Evolutionary conservation across 2,113 vertebrate genomes (phyloP).

Genomic region (Micronycteris hirsuta): DNA sequence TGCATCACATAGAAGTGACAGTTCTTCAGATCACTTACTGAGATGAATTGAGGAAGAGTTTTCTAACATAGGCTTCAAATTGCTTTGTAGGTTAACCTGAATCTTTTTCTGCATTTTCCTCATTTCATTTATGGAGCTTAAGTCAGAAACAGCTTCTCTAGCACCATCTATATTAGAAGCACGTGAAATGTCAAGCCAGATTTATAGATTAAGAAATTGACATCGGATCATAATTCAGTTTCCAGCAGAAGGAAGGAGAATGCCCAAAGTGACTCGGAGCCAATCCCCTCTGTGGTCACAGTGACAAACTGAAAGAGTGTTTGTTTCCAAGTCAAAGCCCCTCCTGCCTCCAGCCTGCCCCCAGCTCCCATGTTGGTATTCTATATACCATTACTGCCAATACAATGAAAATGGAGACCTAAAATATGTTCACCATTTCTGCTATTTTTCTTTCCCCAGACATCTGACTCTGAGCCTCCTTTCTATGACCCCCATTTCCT

Average conservation of each 20-base stretch:
- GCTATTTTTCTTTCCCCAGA: neutral
- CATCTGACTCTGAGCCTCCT: neutral
- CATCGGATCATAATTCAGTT: conserved; percentile 57
- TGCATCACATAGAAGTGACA: neutral
- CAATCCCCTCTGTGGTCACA: conserved; percentile 8
- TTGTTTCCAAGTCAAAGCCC: neutral
- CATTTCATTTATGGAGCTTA: conserved; percentile 55
- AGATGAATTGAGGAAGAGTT: conserved; percentile 32
- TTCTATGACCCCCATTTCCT: neutral
- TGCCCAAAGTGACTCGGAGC: neutral
- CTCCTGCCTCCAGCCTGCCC: neutral
- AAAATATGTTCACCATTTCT: neutral
- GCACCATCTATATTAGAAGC: conserved; percentile 56
- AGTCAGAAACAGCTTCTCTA: conserved; percentile 57
- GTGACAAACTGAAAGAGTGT: neutral
- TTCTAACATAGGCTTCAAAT: conserved; percentile 9
- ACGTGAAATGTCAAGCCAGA: conserved; percentile 55
- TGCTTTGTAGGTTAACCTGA: conserved; percentile 53
- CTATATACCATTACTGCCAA: neutral
- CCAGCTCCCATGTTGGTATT: neutral
- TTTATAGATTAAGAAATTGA: conserved; percentile 61
- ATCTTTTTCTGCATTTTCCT: conserved; percentile 57
- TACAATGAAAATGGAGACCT: neutral
- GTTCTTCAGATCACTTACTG: conserved; percentile 12
- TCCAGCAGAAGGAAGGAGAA: conserved; percentile 15